Percentiles rank a stretch among this genome's conserved stretches.
Conservation (phyloP, 2,888 invertebrate genomes). For the Pocota personata region DNA sequence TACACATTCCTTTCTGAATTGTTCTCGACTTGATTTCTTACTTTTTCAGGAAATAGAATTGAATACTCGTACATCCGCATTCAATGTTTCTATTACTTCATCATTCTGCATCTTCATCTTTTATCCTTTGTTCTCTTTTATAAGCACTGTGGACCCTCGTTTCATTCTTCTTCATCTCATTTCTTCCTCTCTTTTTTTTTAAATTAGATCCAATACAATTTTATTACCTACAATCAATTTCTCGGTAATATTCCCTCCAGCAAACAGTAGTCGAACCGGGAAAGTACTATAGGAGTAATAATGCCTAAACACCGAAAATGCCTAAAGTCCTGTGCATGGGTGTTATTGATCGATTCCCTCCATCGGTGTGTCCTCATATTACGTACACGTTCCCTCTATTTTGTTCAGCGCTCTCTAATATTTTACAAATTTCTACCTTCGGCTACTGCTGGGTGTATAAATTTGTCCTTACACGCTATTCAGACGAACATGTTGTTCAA, state of each 20-base stretch:
- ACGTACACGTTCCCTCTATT: neutral
- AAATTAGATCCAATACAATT: constrained; percentile 64
- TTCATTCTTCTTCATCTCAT: neutral
- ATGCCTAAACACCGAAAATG: constrained; percentile 57
- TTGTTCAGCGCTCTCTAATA: constrained; percentile 20
- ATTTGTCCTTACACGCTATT: constrained; percentile 55
- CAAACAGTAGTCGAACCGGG: constrained; percentile 28
- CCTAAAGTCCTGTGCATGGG: constrained; percentile 53
- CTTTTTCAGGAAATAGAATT: constrained; percentile 34
- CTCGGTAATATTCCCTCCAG: constrained; percentile 53
- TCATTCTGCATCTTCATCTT: constrained; percentile 33
- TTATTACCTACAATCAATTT: constrained; percentile 70
- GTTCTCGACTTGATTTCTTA: constrained; percentile 36
- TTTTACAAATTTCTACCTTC: constrained; percentile 67
- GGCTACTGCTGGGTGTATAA: constrained; percentile 45
- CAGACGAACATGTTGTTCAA: constrained; percentile 47
- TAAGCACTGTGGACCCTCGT: constrained; percentile 8
- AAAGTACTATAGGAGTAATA: constrained; percentile 33
- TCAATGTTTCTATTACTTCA: constrained; percentile 36
- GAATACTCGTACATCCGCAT: constrained; percentile 37
- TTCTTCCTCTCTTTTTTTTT: constrained; percentile 30
- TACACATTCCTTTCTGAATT: neutral
- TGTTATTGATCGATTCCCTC: constrained; percentile 58
- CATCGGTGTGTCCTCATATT: constrained; percentile 12
- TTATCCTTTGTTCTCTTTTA: neutral